A percentile compares a stretch with the other conserved stretches of the same genome.
Evolutionary conservation across 2,888 invertebrate species (phyloP).

Genomic region (Dynastes maya): DNA sequence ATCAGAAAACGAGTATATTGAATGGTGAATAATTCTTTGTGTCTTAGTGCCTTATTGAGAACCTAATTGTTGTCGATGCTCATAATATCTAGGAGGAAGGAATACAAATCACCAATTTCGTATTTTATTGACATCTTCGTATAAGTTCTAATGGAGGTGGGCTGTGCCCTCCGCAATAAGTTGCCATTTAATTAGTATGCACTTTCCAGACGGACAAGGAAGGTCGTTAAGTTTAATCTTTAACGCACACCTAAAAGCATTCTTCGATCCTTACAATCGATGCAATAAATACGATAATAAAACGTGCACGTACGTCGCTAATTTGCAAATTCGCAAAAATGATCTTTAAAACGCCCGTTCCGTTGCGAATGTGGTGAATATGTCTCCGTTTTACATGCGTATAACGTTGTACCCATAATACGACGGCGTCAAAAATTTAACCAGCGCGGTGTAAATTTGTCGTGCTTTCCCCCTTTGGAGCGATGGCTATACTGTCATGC

Average conservation of each 20-base stretch:
- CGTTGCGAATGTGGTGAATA: not conserved
- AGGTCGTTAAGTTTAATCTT: conserved; percentile 23
- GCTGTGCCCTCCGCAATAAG: too few relatives aligned
- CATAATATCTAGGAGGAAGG: too few relatives aligned
- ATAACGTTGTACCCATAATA: not conserved
- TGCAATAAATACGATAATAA: conserved; percentile 22
- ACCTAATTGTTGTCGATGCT: too few relatives aligned
- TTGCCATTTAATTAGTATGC: conserved; percentile 31
- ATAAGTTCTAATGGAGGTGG: too few relatives aligned
- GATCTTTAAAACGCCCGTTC: not conserved
- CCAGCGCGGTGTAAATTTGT: conserved; percentile 5
- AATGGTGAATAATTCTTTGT: too few relatives aligned
- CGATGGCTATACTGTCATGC: conserved; percentile 48
- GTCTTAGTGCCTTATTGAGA: too few relatives aligned
- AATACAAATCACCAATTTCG: too few relatives aligned
- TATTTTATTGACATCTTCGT: too few relatives aligned
- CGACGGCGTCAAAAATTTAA: conserved; percentile 14
- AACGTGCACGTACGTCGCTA: not conserved
- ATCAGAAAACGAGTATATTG: too few relatives aligned
- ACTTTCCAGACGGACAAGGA: conserved; percentile 4
- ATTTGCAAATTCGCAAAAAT: conserved; percentile 29
- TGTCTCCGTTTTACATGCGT: not conserved
- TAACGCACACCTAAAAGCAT: conserved; percentile 33
- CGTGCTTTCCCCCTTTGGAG: conserved; percentile 11
- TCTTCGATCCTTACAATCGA: conserved; percentile 31